These are phyloP conservation scores for Ophion costatus DNA, from an alignment of 2,888 invertebrate species.

Conservation along the genomic window DNA sequence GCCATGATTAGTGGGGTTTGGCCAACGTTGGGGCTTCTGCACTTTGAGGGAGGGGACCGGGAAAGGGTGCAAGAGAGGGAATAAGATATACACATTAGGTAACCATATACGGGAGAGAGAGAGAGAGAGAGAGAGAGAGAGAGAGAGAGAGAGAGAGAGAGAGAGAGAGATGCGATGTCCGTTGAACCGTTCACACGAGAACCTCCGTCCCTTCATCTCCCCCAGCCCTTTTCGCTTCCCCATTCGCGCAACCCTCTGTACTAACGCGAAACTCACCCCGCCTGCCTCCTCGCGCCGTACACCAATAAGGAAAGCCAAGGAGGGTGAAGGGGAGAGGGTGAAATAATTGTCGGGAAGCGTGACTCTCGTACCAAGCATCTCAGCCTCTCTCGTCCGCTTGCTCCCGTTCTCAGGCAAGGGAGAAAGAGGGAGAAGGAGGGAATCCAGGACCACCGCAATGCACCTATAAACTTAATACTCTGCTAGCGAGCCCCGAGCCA, in stretches of 20 bases:
- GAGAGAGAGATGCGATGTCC: constrained; percentile 8
- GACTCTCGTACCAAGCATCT: constrained; percentile 79
- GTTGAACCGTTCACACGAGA: constrained; percentile 11
- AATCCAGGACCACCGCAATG: constrained; percentile 80
- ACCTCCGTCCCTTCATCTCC: constrained; percentile 29
- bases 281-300: constrained; percentile 60
- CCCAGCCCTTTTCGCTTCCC: constrained; percentile 5
- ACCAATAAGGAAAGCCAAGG: constrained; percentile 70
- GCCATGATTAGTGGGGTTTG: constrained; percentile 73
- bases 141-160: background rate
- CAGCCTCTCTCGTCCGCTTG: constrained; percentile 63
- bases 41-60: constrained; percentile 55
- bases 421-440: constrained; percentile 55
- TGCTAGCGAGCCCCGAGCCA: constrained; percentile 58
- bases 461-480: constrained; percentile 80
- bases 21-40: constrained; percentile 68
- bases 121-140: background rate
- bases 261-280: constrained; percentile 33
- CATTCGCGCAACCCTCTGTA: constrained; percentile 33
- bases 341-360: constrained; percentile 82
- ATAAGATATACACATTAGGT: background rate
- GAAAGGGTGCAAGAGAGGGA: constrained; percentile 31
- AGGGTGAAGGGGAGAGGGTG: constrained; percentile 70
- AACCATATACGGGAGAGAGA: background rate
- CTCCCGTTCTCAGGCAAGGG: constrained; percentile 16